Percentiles rank a stretch among this genome's conserved stretches.
Evolutionary conservation across 2,797 vertebrate species (phyloP).

Genomic region (Aratinga solstitialis): DNA sequence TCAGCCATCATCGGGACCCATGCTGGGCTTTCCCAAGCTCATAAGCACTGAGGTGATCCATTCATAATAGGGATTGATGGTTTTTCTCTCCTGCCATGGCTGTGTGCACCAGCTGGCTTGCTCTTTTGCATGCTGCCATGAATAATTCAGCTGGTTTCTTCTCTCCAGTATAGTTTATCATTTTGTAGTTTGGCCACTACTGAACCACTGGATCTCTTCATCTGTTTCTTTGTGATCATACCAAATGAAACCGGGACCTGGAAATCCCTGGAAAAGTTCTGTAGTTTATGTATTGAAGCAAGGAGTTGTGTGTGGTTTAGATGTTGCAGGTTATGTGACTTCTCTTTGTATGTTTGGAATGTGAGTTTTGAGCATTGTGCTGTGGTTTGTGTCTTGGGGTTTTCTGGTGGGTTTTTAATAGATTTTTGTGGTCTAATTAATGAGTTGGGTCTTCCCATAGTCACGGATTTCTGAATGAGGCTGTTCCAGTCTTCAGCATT

Average conservation of each 20-base stretch:
- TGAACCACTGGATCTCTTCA: not conserved
- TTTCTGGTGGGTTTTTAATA: not conserved
- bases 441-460: not conserved
- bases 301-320: not conserved
- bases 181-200: not conserved
- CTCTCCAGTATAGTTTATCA: not conserved
- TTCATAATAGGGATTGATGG: not conserved
- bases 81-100: not conserved
- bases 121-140: not conserved
- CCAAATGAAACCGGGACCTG: not conserved
- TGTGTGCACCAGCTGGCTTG: conserved; percentile 3
- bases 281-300: not conserved
- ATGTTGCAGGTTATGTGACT: not conserved
- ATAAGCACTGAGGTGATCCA: not conserved
- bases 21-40: not conserved
- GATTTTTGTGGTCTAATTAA: not conserved
- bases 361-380: not conserved
- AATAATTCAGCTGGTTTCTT: not conserved
- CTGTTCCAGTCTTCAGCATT: not conserved
- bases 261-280: not conserved
- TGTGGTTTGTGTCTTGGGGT: not conserved
- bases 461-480: not conserved
- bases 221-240: not conserved
- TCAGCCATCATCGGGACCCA: not conserved
- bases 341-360: not conserved